Conservation (phyloP, 1,140 invertebrate species). For the Drosophila seguyi region DNA sequence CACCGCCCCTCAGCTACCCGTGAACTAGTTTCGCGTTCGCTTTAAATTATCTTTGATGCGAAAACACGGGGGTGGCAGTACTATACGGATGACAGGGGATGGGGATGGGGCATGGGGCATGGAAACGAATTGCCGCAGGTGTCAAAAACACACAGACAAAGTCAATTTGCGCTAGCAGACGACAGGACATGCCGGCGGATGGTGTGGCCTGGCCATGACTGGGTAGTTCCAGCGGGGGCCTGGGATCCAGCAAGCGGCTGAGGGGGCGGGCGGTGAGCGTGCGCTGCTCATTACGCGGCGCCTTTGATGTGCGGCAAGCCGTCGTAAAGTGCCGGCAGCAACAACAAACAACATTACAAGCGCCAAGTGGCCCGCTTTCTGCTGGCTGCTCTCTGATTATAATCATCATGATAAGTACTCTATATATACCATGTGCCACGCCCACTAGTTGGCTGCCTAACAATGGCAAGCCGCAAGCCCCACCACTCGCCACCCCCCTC, state of each 20-base stretch:
- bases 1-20: slow-evolving; percentile 45
- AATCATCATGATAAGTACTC: slow-evolving; percentile 72
- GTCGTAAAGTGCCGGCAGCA: slow-evolving; percentile 72
- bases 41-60: slow-evolving; percentile 83
- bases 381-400: slow-evolving; percentile 64
- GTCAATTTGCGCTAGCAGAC: slow-evolving; percentile 77
- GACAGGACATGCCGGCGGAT: slow-evolving; percentile 37
- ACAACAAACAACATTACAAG: slow-evolving; percentile 73
- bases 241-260: background rate
- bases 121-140: slow-evolving; percentile 80
- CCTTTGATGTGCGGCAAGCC: slow-evolving; percentile 81
- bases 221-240: background rate
- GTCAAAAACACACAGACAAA: slow-evolving; percentile 83
- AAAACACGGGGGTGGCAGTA: slow-evolving; percentile 35
- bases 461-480: slow-evolving; percentile 42
- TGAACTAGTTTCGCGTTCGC: slow-evolving; percentile 76
- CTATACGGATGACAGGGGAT: slow-evolving; percentile 4
- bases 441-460: slow-evolving; percentile 51
- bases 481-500: background rate
- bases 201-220: background rate
- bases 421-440: slow-evolving; percentile 47
- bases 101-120: slow-evolving; percentile 20
- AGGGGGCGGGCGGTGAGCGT: slow-evolving; percentile 34
- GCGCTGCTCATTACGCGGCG: slow-evolving; percentile 80
- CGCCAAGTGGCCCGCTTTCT: slow-evolving; percentile 72